Conservation (phyloP, 2,113 vertebrate species). For the Tragelaphus scriptus region DNA sequence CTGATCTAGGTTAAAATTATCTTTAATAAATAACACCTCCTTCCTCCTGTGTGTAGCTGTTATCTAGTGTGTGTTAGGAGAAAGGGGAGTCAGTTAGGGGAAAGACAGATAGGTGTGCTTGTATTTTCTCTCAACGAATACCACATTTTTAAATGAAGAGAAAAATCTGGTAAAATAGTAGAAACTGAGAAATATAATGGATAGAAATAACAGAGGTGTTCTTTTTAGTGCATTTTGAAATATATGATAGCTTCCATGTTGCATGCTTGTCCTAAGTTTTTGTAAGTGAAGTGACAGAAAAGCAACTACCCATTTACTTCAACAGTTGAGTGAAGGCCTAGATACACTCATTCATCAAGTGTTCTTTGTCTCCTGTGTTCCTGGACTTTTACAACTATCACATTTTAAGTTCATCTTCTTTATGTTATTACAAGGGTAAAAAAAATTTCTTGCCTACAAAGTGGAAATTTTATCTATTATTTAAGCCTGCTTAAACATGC, state of each 20-base stretch:
- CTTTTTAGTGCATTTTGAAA: background rate
- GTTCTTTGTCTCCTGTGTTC: slow-evolving; percentile 1
- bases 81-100: background rate
- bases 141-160: background rate
- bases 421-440: background rate
- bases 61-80: background rate
- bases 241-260: background rate
- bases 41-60: background rate
- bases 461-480: background rate
- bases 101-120: background rate
- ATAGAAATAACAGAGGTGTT: background rate
- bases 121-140: background rate
- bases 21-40: background rate
- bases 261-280: background rate
- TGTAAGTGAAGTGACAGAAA: background rate
- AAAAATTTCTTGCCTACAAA: background rate
- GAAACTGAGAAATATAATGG: background rate
- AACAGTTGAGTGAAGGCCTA: background rate
- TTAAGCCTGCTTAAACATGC: background rate
- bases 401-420: background rate
- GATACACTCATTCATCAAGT: background rate
- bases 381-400: background rate
- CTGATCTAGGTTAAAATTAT: background rate
- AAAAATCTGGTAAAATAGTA: background rate
- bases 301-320: background rate